Evolutionary conservation across 2,888 invertebrate species (phyloP).

Genomic region (Hirudinaria manillensis): DNA sequence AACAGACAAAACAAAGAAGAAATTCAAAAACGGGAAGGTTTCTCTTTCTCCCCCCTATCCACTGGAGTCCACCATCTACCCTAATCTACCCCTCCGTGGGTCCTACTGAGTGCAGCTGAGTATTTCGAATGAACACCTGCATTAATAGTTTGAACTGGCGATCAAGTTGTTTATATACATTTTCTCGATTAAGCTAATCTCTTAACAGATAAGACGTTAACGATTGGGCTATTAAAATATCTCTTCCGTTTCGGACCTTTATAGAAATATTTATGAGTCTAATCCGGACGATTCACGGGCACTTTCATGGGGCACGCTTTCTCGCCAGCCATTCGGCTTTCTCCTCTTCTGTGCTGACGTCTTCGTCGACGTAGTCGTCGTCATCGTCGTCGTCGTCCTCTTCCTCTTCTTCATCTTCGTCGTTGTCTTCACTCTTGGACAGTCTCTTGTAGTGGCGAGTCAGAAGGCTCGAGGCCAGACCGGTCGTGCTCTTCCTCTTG

Average conservation of each 20-base stretch:
- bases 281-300: background rate
- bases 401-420: slow-evolving; percentile 20
- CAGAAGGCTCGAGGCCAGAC: background rate
- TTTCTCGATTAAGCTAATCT: background rate
- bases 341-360: slow-evolving; percentile 15
- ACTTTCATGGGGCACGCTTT: background rate
- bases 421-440: background rate
- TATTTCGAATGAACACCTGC: too few species aligned
- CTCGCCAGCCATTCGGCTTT: background rate
- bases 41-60: too few species aligned
- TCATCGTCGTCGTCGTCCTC: slow-evolving; percentile 14
- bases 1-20: too few species aligned
- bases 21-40: too few species aligned
- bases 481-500: background rate
- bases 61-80: too few species aligned
- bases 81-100: too few species aligned
- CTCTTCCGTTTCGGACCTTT: too few species aligned
- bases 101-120: too few species aligned
- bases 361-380: background rate
- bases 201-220: background rate
- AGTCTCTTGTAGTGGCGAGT: background rate
- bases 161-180: too few species aligned
- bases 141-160: too few species aligned
- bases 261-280: background rate
- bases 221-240: too few species aligned